Base-by-base conservation (phyloP, 2,888 invertebrate species). In the Dynastes grantii region DNA sequence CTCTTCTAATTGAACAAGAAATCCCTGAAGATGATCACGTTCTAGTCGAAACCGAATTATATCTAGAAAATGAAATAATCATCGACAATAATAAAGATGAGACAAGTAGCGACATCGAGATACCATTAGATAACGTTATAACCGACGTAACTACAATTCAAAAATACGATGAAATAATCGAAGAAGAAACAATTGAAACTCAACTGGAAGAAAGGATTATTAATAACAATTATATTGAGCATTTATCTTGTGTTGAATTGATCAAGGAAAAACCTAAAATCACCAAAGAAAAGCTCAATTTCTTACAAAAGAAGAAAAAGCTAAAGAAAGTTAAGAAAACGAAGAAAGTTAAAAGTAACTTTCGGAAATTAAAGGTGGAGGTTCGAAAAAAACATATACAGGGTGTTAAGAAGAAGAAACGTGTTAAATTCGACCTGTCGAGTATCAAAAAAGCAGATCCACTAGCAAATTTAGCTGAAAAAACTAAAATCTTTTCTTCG, bases 161-260 rank as follows among this genome's bases (percentile, higher is more conserved):
- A 27, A 32, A 45, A n/a, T 27, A 70, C 32, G 78, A 73, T 9
- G 37, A 63, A 49, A 63, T 11, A 4, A 70, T 45, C 8, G 40
- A 45, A 32, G 67, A 65, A 45, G 6, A 45, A 45, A 16, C 22
- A 13, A 3, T 11, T 16, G 27, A 1, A 45, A 11, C 9, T 45
- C 45, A 45, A 11, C 45, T 13, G 8, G 27, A 61, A 40, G 73
- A 61, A 13, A 22, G 2, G 6, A 75, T 75, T 13, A 45, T 61
- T 11, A 75, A 75, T 9, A 75, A 75, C 45, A 75, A 75, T 6
- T 75, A 61, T 9, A 75, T 75, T 4, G 27, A 75, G 53, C 8
- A 73, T 27, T 2, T 75, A 9, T 37, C 71, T 0, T 37, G 71
- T 16, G 58, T 71, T 5, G 55, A 55, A 32, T n/a, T 37, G 27